Conservation (phyloP, 1,140 invertebrate species). For the Rhopalosiphum padi region DNA sequence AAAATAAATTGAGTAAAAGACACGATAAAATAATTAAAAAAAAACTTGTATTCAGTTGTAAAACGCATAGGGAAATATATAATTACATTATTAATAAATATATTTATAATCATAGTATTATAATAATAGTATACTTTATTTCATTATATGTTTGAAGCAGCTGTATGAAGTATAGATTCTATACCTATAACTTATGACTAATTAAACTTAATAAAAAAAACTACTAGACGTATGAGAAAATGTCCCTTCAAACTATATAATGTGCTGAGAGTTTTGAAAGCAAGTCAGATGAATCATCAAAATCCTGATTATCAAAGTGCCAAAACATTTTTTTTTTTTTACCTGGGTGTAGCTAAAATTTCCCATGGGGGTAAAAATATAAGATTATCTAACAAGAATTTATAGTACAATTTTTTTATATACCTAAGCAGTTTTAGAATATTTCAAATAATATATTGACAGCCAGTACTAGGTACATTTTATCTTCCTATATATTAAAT, state of each 20-base stretch:
- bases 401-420: neutral
- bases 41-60: neutral
- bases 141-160: neutral
- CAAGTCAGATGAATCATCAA: neutral
- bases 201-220: neutral
- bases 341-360: neutral
- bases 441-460: constrained; percentile 39
- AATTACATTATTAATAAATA: neutral
- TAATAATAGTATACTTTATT: neutral
- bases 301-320: neutral
- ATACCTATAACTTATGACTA: neutral
- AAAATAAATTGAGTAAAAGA: neutral
- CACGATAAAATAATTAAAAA: neutral
- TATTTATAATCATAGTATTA: neutral
- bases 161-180: too few species aligned
- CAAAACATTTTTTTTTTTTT: neutral
- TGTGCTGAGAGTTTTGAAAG: neutral
- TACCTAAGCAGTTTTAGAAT: neutral
- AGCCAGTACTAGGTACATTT: neutral
- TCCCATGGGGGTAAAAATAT: neutral
- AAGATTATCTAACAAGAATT: neutral
- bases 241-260: neutral
- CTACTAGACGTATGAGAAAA: neutral
- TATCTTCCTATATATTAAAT: neutral
- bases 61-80: neutral